Evolutionary conservation across 2,797 vertebrate genomes (phyloP), one percentile per base, ranked within the genome.

Genomic region (Typhlichthys eigenmanni): DNA sequence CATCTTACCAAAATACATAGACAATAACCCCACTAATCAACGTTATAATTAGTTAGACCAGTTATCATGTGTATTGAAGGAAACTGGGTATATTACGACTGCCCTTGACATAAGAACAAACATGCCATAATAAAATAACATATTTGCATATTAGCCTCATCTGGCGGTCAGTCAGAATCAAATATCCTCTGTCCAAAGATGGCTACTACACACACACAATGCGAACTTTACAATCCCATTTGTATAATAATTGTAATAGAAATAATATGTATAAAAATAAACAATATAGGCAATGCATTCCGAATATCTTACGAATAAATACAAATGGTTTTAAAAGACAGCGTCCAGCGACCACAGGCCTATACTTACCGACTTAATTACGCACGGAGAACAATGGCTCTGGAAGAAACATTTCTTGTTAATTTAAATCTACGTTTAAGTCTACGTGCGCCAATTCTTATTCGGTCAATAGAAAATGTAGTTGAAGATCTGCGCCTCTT

Each of bases 351-450:
- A 76, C 74, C 61, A 84, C 64, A 55, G 76, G 71, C 24, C 24
- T 29, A 29, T 29, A 84, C 88, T 89, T 76, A 91, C 90, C 87
- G 83, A 68, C 71, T 83, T 78, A 87, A 80, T 81, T 74, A 83
- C 76, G 80, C 72, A 72, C 77, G 45, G 62, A 64, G 57, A 78
- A 62, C 74, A 60, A 50, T 63, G 46, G 66, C 34, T 59, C 64
- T 1, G 61, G 24, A 19, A 53, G 16, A 69, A 2, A 68, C 72
- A 66, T 79, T 49, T 70, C 29, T 48, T 29, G 14, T 4, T 47
- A 58, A 56, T 19, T 16, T 1, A 51, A 17, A 29, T 29, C 24
- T 3, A 24, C 24, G 24, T 24, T 24, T 24, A 24, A 24, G 24
- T 24, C 24, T 5, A 52, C 1, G 16, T 32, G 7, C 17, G 56